Evolutionary conservation across 2,113 vertebrate species (phyloP), one percentile per base, ranked within the genome.

Genomic region (Willisornis vidua): DNA sequence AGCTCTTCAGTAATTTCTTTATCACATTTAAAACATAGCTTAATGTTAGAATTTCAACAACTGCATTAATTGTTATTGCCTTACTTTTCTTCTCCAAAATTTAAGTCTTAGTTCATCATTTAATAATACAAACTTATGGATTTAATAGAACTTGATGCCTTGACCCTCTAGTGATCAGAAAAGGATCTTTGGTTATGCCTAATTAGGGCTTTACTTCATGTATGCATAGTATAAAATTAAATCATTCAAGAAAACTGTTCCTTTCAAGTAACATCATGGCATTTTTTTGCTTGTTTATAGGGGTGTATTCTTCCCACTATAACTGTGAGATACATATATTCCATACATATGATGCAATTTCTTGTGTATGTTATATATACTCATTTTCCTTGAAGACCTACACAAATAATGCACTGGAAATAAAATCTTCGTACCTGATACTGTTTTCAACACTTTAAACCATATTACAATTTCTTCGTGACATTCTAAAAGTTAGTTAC

Each of bases 181-280:
- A 61, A 54, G 4, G 13, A 46, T 62, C 20, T 85, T 70, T 52
- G 16, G 5, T 26, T 39, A 43, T 71, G 26, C 10, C 4, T 24
- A 16, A 12, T 51, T 59, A 73, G 41, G 5, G 22, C 14, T 73
- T 84, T 9, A 14, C 3, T 61, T 57, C 24, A 71, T 67, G 4
- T 8, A 14, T 37, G 19, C 9, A 22, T 45, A 75, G 3, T 14
- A 45, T 48, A 63, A 82, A 59, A 65, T 43, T 2, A 4, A 79
- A 70, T 33, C 35, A 23, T 0, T 20, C 2, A 25, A 16, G 20
- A 12, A 15, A 61, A 45, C 2, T 23, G 1, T 48, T 65, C 2
- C 3, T 68, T 52, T 61, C 6, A 13, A 55, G 10, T 43, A 31
- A 70, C 73, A 33, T 8, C 17, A 31, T 49, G 2, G 3, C 19